These are phyloP conservation scores for Xerus rutilus DNA, from an alignment of 2,797 vertebrate species.

Conservation along the genomic window DNA sequence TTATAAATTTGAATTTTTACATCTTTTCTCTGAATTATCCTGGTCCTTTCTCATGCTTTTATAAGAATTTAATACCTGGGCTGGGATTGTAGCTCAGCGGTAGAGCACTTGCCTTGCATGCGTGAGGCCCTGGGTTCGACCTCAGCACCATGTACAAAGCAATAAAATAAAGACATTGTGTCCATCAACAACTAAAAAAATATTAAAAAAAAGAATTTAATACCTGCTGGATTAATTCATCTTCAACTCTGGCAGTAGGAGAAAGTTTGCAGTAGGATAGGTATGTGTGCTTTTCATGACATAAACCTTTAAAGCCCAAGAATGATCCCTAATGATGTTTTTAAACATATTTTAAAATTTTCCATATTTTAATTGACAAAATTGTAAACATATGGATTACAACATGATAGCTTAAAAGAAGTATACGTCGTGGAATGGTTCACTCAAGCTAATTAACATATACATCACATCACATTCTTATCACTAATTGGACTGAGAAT, in stretches of 20 bases:
- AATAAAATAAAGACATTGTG: too few relatives aligned
- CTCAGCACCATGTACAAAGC: too few relatives aligned
- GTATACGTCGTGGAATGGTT: not conserved
- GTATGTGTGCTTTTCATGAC: conserved; percentile 49
- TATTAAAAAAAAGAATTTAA: conserved; percentile 55
- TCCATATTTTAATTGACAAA: not conserved
- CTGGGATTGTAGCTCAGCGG: too few relatives aligned
- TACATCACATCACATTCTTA: not conserved
- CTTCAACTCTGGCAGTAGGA: not conserved
- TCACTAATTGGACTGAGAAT: not conserved
- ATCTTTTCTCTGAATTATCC: conserved; percentile 42
- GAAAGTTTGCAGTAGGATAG: conserved; percentile 16
- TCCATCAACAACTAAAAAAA: too few relatives aligned
- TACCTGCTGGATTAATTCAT: not conserved
- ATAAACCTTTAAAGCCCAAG: not conserved
- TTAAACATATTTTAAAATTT: not conserved
- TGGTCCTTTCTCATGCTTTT: conserved; percentile 37
- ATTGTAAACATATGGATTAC: not conserved
- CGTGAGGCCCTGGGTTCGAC: too few relatives aligned
- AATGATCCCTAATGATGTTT: conserved; percentile 26
- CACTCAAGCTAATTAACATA: not conserved
- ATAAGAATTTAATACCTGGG: conserved; percentile 31
- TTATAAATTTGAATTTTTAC: conserved; percentile 53
- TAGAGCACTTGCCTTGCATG: too few relatives aligned
- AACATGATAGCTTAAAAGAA: not conserved